phyloP scores from a whole-genome alignment of 2,888 invertebrate genomes.

The Agrotis puta region DNA sequence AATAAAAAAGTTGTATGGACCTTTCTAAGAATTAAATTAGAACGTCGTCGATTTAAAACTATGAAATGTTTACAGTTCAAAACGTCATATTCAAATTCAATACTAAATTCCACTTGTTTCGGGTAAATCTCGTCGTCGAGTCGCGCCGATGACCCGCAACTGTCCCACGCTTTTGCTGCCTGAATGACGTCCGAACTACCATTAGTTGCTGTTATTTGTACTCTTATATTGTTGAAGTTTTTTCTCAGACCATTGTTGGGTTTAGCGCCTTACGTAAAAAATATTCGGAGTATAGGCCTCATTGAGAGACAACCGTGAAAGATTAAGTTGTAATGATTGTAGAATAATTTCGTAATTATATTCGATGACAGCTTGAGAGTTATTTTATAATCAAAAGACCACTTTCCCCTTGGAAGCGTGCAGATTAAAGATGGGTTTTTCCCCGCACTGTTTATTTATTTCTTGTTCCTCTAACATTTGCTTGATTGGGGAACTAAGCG shows the following conservation, averaged over 20 bases:
- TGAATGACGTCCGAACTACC: constrained; percentile 61
- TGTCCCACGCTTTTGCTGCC: constrained; percentile 78
- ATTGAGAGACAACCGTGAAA: constrained; percentile 20
- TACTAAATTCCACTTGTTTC: constrained; percentile 62
- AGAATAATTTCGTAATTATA: constrained; percentile 38
- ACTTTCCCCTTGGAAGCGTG: constrained; percentile 2
- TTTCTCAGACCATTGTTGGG: constrained; percentile 70
- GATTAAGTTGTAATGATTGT: constrained; percentile 8
- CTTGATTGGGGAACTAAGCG: background rate
- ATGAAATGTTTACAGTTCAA: background rate
- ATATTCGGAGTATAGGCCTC: constrained; percentile 14
- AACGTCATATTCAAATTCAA: constrained; percentile 48
- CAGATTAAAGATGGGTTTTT: background rate
- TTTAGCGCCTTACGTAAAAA: constrained; percentile 57
- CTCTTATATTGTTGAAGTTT: constrained; percentile 65
- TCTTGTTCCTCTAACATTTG: background rate
- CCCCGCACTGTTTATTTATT: background rate
- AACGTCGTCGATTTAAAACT: background rate
- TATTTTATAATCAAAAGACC: constrained; percentile 10
- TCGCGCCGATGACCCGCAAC: constrained; percentile 72
- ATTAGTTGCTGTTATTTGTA: constrained; percentile 69
- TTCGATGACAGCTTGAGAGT: constrained; percentile 24
- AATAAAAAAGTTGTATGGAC: background rate
- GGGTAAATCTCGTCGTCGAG: constrained; percentile 66
- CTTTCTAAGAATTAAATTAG: background rate